Evolutionary conservation across 2,113 vertebrate genomes (phyloP).

Genomic region (Tiliqua scincoides): DNA sequence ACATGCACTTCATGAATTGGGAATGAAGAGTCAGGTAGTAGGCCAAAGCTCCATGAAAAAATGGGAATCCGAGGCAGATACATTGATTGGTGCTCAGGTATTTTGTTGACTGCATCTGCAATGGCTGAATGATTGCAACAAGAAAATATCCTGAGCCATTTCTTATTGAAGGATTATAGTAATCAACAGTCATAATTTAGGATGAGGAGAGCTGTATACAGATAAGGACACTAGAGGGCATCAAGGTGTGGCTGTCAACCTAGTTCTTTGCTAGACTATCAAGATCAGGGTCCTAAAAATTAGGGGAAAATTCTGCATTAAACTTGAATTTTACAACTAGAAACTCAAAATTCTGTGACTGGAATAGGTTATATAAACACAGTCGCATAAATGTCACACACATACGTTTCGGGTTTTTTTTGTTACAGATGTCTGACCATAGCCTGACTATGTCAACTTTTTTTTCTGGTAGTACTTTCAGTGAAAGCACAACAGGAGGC

Average conservation of each 20-base stretch:
- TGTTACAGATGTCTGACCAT: background rate
- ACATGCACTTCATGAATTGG: too few species aligned
- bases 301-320: background rate
- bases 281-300: background rate
- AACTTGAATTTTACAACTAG: background rate
- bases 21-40: too few species aligned
- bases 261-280: background rate
- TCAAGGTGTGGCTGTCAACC: background rate
- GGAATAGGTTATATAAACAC: too few species aligned
- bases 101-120: background rate
- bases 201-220: background rate
- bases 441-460: background rate
- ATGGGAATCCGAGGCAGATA: too few species aligned
- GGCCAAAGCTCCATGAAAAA: too few species aligned
- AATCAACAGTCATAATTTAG: too few species aligned
- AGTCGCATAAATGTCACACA: background rate
- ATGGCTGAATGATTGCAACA: background rate
- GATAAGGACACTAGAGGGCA: background rate
- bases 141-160: background rate
- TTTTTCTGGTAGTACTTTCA: background rate
- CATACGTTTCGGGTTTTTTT: background rate
- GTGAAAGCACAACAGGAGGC: too few species aligned
- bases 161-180: background rate
- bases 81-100: too few species aligned
- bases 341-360: background rate